Percentiles rank a stretch among this genome's conserved stretches.
Evolutionary conservation across 2,888 invertebrate species (phyloP).

Genomic region (Willowsia nigromaculata): DNA sequence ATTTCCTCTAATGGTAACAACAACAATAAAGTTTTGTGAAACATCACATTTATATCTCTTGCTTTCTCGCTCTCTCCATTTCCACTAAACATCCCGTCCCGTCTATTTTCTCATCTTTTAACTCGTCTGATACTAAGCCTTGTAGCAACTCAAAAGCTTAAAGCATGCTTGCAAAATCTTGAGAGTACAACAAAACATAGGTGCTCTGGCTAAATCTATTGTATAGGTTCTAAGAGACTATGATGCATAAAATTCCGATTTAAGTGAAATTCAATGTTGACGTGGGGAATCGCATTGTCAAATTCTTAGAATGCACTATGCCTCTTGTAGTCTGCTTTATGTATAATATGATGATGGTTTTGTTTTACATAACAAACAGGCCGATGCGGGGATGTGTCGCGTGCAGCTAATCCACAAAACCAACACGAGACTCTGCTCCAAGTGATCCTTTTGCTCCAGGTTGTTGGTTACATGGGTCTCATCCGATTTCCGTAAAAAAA

Average conservation of each 20-base stretch:
- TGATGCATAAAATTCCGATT: conserved; percentile 29
- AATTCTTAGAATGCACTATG: background rate
- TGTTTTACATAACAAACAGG: conserved; percentile 65
- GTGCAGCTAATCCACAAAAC: conserved; percentile 59
- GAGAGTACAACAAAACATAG: too few relatives aligned
- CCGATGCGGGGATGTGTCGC: conserved; percentile 65
- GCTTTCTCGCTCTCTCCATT: background rate
- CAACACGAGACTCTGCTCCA: conserved; percentile 15
- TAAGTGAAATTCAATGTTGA: conserved; percentile 63
- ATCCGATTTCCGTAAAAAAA: conserved; percentile 54
- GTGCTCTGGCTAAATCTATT: too few relatives aligned
- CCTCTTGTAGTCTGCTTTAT: background rate
- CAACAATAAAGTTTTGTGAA: conserved; percentile 36
- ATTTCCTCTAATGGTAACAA: conserved; percentile 85
- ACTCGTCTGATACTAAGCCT: too few relatives aligned
- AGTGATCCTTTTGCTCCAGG: conserved; percentile 52
- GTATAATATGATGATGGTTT: conserved; percentile 42
- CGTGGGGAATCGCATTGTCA: conserved; percentile 6
- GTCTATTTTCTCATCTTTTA: too few relatives aligned
- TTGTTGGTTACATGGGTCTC: conserved; percentile 41
- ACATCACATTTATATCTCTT: conserved; percentile 46
- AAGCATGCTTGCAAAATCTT: too few relatives aligned
- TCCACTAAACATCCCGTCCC: background rate
- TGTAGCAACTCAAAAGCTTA: too few relatives aligned
- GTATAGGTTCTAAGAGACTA: too few relatives aligned